Base-by-base conservation (phyloP, 2,888 invertebrate species). In the Polydrusus pterygomalis region DNA sequence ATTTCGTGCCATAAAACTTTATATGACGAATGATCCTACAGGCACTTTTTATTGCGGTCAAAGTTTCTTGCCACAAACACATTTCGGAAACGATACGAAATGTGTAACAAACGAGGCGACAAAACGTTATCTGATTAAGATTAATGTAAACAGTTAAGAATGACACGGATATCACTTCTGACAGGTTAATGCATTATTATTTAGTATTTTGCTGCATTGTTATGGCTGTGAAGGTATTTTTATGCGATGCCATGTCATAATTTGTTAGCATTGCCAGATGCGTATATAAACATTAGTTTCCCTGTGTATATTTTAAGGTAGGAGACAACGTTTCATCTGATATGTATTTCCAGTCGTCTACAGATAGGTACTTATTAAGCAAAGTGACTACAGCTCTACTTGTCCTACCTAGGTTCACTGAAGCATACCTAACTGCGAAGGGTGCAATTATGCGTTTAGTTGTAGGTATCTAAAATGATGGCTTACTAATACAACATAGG, bases 131-230 rank as follows among this genome's bases (percentile, higher is more conserved):
- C 63, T 56, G 72, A 72, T 64, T 72, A 84, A 83, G 83, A 84
- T 84, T 83, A 84, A 84, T 83, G 82, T 78, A 47, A 58, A 74
- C 65, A 73, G 81, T 80, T 81, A 82, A 82, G 82, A 84, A 81
- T 80, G 82, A 82, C 82, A 82, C 83, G 82, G 82, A 81, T 81
- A 79, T 77, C 75, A 81, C 65, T 74, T 79, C 77, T 80, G 83
- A 82, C 84, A 84, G 82, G 83, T 82, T 83, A 83, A 84, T 83
- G 82, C 83, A 79, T 82, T 82, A 83, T 84, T 84, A 84, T 83
- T 83, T 83, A 83, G 83, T 82, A 83, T 83, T 82, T 83, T 82
- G n/a, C 34, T 34, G 34, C 56, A 56, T 15, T 15, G 7, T 34
- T 8, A 56, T 56, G 13, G 30, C 56, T 34, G 11, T 15, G 30